phyloP scores from a whole-genome alignment of 2,797 vertebrate species.

The Scolopax bukidnonensis region DNA sequence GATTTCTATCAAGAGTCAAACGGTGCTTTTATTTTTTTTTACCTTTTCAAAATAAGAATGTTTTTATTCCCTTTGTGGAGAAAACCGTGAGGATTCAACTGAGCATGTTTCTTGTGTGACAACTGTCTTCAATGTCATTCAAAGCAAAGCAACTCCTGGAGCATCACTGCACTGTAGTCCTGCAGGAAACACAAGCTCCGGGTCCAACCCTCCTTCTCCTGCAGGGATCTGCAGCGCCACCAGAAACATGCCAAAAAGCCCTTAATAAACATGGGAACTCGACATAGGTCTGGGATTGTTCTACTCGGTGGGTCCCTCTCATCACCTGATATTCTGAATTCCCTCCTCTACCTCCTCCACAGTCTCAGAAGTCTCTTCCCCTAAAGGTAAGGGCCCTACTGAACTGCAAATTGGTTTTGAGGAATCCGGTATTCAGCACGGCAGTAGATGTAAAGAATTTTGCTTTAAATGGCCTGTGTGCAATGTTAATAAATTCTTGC shows the following conservation, averaged over 20 bases:
- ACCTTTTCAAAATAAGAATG: background rate
- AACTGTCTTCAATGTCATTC: background rate
- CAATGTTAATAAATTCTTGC: background rate
- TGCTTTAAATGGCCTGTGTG: background rate
- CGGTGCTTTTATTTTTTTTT: background rate
- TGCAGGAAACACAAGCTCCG: background rate
- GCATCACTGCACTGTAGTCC: background rate
- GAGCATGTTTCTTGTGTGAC: background rate
- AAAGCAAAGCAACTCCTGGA: background rate
- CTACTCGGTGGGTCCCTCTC: background rate
- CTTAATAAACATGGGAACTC: background rate
- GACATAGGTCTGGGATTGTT: background rate
- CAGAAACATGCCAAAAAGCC: background rate
- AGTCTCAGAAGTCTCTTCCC: background rate
- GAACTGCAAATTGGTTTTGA: background rate
- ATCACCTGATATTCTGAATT: background rate
- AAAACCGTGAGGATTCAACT: background rate
- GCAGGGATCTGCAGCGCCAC: background rate
- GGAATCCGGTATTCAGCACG: background rate
- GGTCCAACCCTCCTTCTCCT: background rate
- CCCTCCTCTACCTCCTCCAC: background rate
- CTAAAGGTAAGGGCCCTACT: background rate
- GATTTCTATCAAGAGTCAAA: background rate
- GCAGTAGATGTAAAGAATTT: background rate
- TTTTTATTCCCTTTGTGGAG: background rate